Evolutionary conservation across 2,113 vertebrate genomes (phyloP), one percentile per base, ranked within the genome.

Genomic region (Melanocharis versteri): DNA sequence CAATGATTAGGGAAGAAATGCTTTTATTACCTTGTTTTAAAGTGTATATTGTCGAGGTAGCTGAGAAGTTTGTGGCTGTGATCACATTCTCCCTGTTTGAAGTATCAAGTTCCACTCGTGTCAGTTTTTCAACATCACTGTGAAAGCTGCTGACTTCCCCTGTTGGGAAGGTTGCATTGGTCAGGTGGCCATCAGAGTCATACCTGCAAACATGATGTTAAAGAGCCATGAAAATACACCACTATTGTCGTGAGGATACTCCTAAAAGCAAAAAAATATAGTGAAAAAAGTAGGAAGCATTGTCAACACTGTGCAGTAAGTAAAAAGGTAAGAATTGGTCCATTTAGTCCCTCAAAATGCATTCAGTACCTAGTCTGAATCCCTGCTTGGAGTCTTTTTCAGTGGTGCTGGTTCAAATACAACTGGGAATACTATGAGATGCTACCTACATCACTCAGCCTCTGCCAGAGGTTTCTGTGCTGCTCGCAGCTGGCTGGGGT

Each of bases 111-210:
- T 99, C 98, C 39, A 99, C 99, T 90, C 97, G 98, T 2, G 98
- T 98, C 94, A 99, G 98, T 90, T 99, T 99, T 98, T 99, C 99
- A 83, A 98, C 97, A 89, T 99, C 98, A 13, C 99, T 99, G 61
- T 99, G 98, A 97, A 99, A 99, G 95, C 98, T 99, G 91, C 98
- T 99, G 93, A 99, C 99, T 79, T 99, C 99, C 31, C 99, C 99
- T 0, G 99, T 99, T 0, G 99, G 99, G 94, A 99, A 98, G 40
- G 99, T 99, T 54, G 98, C 98, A 33, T 99, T 99, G 97, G 98
- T 99, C 95, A 99, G 97, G 45, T 99, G 99, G 65, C 99, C 99
- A 76, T 99, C 98, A 0, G 97, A 96, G 96, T 99, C 99, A 94
- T 99, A 99, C 96, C 99, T 99, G 97, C 48, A 97, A 87, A 97